Evolutionary conservation across 1,140 invertebrate species (phyloP).

Genomic region (Drosophila kurseongensis): DNA sequence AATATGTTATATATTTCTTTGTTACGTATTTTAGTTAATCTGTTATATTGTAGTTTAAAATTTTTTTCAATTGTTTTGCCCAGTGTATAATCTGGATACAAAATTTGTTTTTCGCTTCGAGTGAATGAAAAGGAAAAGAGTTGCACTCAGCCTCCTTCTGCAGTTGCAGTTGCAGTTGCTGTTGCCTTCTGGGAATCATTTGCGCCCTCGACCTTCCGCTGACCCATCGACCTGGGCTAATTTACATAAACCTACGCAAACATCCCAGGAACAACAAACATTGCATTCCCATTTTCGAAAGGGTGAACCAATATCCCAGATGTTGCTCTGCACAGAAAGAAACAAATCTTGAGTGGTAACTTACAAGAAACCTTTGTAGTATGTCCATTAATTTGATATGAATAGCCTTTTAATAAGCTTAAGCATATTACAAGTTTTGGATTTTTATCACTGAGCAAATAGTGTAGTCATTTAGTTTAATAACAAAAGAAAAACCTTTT

Average conservation of each 20-base stretch:
- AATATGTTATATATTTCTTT: too few relatives aligned
- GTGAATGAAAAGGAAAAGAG: constrained; percentile 75
- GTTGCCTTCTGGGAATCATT: constrained; percentile 78
- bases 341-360: neutral
- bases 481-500: too few relatives aligned
- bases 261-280: constrained; percentile 42
- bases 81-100: neutral
- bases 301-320: constrained; percentile 17
- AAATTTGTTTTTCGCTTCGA: constrained; percentile 47
- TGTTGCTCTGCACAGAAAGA: constrained; percentile 31
- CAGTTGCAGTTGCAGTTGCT: constrained; percentile 33
- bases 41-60: neutral
- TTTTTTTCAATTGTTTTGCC: neutral
- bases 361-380: neutral
- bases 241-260: constrained; percentile 79
- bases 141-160: constrained; percentile 42
- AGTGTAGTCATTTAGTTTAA: too few relatives aligned
- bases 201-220: constrained; percentile 60
- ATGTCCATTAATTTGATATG: neutral
- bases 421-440: too few relatives aligned
- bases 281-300: constrained; percentile 14
- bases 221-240: constrained; percentile 57
- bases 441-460: too few relatives aligned
- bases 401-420: too few relatives aligned
- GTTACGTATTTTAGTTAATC: too few relatives aligned